phyloP scores from a whole-genome alignment of 2,113 vertebrate species.

The Halichoeres trimaculatus region DNA sequence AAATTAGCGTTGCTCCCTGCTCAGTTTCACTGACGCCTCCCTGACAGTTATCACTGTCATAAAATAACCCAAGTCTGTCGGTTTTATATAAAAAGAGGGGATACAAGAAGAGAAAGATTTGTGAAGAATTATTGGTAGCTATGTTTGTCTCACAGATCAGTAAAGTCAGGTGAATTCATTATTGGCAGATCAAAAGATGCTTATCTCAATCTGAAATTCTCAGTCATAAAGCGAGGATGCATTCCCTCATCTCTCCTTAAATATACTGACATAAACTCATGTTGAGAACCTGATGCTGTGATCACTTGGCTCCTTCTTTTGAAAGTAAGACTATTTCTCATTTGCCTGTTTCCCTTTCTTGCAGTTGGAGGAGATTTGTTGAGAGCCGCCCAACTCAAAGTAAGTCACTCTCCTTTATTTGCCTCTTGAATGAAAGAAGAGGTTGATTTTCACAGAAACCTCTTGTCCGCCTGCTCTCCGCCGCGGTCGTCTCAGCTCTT shows the following conservation, averaged over 20 bases:
- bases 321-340: background rate
- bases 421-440: background rate
- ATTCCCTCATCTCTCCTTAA: no score
- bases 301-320: background rate
- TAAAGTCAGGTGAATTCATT: no score
- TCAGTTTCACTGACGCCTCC: background rate
- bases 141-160: no score
- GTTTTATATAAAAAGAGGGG: no score
- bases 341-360: slow-evolving; percentile 9
- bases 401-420: slow-evolving; percentile 16
- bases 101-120: no score
- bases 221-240: no score
- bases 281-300: background rate
- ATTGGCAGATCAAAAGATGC: no score
- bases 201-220: no score
- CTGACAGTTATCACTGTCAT: background rate
- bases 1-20: no score
- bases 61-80: no score
- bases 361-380: background rate
- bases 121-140: no score
- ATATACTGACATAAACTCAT: no score
- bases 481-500: slow-evolving; percentile 14
- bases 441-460: background rate
- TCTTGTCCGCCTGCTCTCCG: slow-evolving; percentile 9
- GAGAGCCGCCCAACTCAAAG: background rate